Base-by-base conservation (phyloP, 2,797 vertebrate species). In the Trematocara caparti region DNA sequence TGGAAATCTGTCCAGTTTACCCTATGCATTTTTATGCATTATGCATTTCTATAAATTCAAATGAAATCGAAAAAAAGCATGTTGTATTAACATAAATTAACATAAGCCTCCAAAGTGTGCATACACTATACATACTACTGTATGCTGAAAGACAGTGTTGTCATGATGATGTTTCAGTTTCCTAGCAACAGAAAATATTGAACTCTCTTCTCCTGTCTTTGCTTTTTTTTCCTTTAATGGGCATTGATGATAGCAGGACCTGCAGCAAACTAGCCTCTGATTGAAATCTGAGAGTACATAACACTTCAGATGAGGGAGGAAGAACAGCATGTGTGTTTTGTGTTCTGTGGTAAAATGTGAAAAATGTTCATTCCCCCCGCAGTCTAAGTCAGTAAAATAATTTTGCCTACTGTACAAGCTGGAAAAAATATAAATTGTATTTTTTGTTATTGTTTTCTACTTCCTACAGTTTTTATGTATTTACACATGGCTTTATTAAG, bases 161-260 rank as follows among this genome's bases (percentile, higher is more conserved):
- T 80, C 75, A 73, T 80, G 78, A 85, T 79, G 47, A 88, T 82
- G 82, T 85, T 85, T 91, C 80, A 82, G 94, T 93, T 93, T 83
- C 93, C 92, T 93, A 92, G 94, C 93, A 94, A 95, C 93, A 43
- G 73, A 82, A 78, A 59, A 76, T 43, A 79, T 80, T 84, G 49
- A 55, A 79, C 66, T 53, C 72, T 79, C 45, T 45, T 83, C 66
- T 51, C 50, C 36, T 86, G 77, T 85, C 64, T 78, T 86, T 64
- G 21, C 79, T 79, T 55, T 81, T 51, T 77, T 83, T 30, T 27
- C 27, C 72, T 75, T 79, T 88, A 90, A 94, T 91, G 78, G 87
- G 72, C 89, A 47, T 53, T 77, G 82, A 90, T 83, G 76, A 83
- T 71, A 32, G 82, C 34, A 75, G 75, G 76, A 78, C 64, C 43